These are phyloP conservation scores for Xiphias gladius DNA, from an alignment of 2,113 vertebrate species.

Conservation along the genomic window DNA sequence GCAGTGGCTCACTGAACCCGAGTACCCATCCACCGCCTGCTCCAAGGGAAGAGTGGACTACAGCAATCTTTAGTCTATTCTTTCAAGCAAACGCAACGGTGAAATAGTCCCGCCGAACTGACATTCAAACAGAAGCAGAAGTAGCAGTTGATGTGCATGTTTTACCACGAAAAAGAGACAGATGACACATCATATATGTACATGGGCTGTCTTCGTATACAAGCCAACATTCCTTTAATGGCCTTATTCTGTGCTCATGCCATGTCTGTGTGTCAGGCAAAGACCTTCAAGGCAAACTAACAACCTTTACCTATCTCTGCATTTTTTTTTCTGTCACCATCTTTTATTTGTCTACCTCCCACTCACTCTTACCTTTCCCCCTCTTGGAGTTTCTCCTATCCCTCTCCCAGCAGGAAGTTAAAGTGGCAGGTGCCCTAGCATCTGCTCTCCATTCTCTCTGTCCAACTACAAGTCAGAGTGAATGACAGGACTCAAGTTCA, in stretches of 20 bases:
- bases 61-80: conserved; percentile 35
- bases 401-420: conserved; percentile 73
- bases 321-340: conserved; percentile 34
- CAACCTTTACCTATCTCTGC: conserved; percentile 11
- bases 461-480: conserved; percentile 66
- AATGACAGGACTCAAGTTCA: conserved; percentile 63
- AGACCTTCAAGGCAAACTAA: conserved; percentile 18
- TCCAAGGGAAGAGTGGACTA: conserved; percentile 23
- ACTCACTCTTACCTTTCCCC: conserved; percentile 23
- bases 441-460: conserved; percentile 70
- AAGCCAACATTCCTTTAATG: conserved; percentile 11
- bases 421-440: conserved; percentile 78
- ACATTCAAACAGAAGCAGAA: not conserved
- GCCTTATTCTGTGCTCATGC: conserved; percentile 15
- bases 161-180: not conserved
- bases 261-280: conserved; percentile 26
- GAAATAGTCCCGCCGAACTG: conserved; percentile 7
- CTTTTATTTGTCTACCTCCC: conserved; percentile 54
- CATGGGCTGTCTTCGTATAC: not conserved
- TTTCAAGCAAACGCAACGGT: conserved; percentile 20
- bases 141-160: not conserved
- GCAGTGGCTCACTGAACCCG: conserved; percentile 38
- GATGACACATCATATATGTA: not conserved
- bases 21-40: conserved; percentile 58
- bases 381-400: conserved; percentile 28